phyloP scores from a whole-genome alignment of 2,888 invertebrate genomes.

The Ephialtes manifestator region DNA sequence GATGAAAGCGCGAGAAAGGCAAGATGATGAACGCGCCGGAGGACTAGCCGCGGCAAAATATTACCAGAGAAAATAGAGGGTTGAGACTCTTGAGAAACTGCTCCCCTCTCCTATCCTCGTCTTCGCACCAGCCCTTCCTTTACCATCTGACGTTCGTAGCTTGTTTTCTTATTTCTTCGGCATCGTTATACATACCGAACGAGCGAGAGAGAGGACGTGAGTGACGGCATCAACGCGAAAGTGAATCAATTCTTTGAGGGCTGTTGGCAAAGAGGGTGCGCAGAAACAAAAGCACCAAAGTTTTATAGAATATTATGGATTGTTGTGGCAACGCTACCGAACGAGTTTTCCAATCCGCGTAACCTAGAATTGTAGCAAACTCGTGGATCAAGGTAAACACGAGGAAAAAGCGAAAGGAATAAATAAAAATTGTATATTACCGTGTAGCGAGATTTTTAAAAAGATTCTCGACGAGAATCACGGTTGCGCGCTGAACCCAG shows the following conservation, averaged over 20 bases:
- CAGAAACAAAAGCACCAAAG: conserved; percentile 36
- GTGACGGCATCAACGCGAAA: conserved; percentile 8
- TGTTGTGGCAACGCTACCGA: neutral
- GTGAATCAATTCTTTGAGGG: conserved; percentile 29
- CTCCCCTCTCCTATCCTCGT: neutral
- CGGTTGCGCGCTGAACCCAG: too few relatives aligned
- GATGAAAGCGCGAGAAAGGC: conserved; percentile 17
- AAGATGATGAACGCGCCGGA: neutral
- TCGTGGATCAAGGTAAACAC: neutral
- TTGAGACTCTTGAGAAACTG: conserved; percentile 39
- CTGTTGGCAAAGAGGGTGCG: conserved; percentile 24
- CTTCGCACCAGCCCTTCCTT: conserved; percentile 4
- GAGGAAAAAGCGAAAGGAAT: neutral
- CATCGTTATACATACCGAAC: conserved; percentile 1
- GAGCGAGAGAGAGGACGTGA: neutral
- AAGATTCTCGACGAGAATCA: too few relatives aligned
- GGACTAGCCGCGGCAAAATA: conserved; percentile 37
- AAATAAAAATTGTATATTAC: neutral
- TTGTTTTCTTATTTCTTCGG: conserved; percentile 23
- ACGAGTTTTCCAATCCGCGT: neutral
- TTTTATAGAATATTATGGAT: conserved; percentile 27
- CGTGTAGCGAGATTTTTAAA: too few relatives aligned
- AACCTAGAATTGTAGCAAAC: neutral
- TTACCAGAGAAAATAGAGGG: conserved; percentile 55
- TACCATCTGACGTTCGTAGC: conserved; percentile 1